Percentiles rank a stretch among this genome's conserved stretches.
These are phyloP conservation scores for Conger conger DNA, from an alignment of 2,113 vertebrate species.

Conservation along the genomic window DNA sequence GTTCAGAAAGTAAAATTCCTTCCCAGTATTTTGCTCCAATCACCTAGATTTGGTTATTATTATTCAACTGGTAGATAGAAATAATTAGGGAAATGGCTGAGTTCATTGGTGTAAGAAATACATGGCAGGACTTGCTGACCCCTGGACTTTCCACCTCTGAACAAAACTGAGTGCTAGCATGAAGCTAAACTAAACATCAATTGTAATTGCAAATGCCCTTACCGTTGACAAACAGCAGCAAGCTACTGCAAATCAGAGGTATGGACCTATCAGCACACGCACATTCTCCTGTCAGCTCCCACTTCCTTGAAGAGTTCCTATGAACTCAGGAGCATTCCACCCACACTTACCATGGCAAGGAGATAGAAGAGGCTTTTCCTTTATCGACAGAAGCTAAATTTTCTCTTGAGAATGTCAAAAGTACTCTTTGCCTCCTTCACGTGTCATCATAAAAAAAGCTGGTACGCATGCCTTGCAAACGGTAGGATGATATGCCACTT, in stretches of 20 bases:
- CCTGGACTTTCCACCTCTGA: no score
- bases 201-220: not conserved
- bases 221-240: not conserved
- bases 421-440: not conserved
- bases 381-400: not conserved
- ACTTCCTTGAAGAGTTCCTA: not conserved
- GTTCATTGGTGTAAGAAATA: no score
- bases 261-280: constrained; percentile 41
- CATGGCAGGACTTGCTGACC: no score
- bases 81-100: no score
- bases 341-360: not conserved
- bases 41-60: no score
- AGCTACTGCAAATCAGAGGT: not conserved
- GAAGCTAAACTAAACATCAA: not conserved
- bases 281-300: constrained; percentile 46
- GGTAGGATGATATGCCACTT: constrained; percentile 11
- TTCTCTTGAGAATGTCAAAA: not conserved
- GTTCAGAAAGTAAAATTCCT: no score
- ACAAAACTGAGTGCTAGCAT: not conserved
- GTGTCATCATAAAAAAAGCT: not conserved
- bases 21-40: no score
- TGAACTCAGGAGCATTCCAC: constrained; percentile 15
- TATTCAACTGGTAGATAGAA: no score
- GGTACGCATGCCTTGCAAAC: not conserved
- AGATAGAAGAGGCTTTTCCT: not conserved